Evolutionary conservation across 1,140 invertebrate species (phyloP).

Genomic region (Atta cephalotes): DNA sequence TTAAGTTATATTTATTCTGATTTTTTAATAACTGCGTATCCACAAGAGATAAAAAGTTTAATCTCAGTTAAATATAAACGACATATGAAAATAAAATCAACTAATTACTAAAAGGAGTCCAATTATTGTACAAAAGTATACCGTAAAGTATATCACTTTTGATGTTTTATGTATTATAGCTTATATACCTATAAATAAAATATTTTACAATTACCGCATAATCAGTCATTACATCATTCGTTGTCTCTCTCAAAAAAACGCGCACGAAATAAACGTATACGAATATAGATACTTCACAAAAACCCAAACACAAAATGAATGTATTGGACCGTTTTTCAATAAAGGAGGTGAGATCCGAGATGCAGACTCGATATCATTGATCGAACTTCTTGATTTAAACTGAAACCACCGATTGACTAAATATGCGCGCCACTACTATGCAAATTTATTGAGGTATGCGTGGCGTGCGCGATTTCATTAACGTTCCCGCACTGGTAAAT

Average conservation of each 20-base stretch:
- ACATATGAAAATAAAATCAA: background rate
- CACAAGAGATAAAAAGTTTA: background rate
- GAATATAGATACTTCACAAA: background rate
- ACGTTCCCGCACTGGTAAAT: conserved; percentile 44
- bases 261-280: background rate
- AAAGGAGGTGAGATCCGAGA: conserved; percentile 31
- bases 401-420: conserved; percentile 57
- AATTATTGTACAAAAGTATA: too few relatives aligned
- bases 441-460: conserved; percentile 60
- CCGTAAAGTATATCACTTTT: background rate
- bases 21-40: background rate
- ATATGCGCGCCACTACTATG: conserved; percentile 57
- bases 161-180: background rate
- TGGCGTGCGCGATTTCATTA: conserved; percentile 45
- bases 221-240: background rate
- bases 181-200: background rate
- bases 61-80: background rate
- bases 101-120: too few relatives aligned
- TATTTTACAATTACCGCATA: background rate
- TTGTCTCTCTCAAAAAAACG: background rate
- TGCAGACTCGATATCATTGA: conserved; percentile 47
- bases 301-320: conserved; percentile 20
- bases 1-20: background rate
- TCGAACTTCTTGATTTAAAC: conserved; percentile 63
- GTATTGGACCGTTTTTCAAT: conserved; percentile 49